Conservation (phyloP, 2,113 vertebrate species). For the Pongo abelii region DNA sequence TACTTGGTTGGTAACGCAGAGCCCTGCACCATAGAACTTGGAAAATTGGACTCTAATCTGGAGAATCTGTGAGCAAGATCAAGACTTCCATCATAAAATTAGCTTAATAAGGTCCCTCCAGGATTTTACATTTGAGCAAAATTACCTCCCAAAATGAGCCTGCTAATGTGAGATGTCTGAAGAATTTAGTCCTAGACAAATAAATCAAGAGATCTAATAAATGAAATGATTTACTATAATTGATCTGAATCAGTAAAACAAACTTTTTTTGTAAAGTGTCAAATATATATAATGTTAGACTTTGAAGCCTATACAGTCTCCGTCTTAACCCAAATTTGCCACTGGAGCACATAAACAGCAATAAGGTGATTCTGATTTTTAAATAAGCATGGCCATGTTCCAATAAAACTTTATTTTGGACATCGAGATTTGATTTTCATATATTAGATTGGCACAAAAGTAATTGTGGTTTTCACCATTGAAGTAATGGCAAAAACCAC, state of each 20-base stretch:
- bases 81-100: background rate
- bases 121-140: background rate
- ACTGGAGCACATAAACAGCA: background rate
- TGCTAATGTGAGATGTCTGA: background rate
- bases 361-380: background rate
- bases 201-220: background rate
- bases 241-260: background rate
- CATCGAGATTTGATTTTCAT: background rate
- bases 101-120: background rate
- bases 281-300: background rate
- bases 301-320: background rate
- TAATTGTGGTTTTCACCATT: too few species aligned
- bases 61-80: background rate
- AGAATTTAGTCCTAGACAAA: background rate
- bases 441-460: too few species aligned
- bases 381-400: background rate
- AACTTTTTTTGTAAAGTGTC: background rate
- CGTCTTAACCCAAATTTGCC: background rate
- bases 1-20: background rate
- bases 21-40: background rate
- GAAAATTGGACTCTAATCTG: background rate
- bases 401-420: background rate
- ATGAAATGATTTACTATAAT: background rate
- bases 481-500: too few species aligned
- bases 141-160: background rate